A percentile compares a stretch with the other conserved stretches of the same genome.
Conservation (phyloP, 1,140 invertebrate species). For the Rhopalosiphum padi region DNA sequence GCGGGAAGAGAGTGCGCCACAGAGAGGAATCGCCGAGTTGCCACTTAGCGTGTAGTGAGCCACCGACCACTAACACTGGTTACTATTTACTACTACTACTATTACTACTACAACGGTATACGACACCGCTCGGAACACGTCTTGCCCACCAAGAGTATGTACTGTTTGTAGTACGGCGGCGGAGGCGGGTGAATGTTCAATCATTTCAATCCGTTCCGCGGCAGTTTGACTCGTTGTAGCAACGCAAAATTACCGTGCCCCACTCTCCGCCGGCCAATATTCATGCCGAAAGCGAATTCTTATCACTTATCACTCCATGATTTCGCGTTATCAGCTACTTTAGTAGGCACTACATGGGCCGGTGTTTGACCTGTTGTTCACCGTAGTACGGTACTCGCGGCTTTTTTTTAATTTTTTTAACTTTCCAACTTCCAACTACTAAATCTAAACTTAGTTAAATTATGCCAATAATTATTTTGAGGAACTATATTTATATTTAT, state of each 20-base stretch:
- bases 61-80: neutral
- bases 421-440: neutral
- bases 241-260: neutral
- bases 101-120: neutral
- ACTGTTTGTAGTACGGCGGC: neutral
- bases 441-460: neutral
- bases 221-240: neutral
- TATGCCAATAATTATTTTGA: neutral
- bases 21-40: neutral
- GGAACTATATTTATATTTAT: neutral
- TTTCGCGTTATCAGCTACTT: neutral
- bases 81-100: neutral
- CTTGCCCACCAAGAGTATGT: neutral
- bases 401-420: too few species aligned
- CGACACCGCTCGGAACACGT: neutral
- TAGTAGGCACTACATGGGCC: neutral
- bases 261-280: neutral
- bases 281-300: neutral
- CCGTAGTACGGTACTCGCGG: too few species aligned
- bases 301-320: neutral
- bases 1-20: slow-evolving; percentile 2
- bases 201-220: neutral
- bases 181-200: neutral
- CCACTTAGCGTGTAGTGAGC: neutral
- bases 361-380: too few species aligned